Conservation (phyloP, 2,888 invertebrate genomes). For the Copidosoma aretas region DNA sequence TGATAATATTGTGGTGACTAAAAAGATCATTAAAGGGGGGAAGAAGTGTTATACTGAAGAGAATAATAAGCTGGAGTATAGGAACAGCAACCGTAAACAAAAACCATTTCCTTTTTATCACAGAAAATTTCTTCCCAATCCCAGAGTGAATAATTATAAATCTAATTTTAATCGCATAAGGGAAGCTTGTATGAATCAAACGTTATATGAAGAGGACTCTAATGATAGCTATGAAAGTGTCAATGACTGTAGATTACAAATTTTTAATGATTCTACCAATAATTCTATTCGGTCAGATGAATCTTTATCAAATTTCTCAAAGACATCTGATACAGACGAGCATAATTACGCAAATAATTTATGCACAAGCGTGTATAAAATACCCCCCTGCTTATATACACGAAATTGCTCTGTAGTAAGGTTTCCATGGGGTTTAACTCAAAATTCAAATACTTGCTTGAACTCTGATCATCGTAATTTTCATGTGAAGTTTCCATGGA, state of each 20-base stretch:
- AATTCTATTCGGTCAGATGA: constrained; percentile 30
- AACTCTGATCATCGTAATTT: neutral
- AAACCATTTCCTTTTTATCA: neutral
- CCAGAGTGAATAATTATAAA: neutral
- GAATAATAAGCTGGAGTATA: neutral
- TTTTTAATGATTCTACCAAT: constrained; percentile 20
- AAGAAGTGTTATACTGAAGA: constrained; percentile 3
- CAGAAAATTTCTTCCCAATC: neutral
- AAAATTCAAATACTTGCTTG: neutral
- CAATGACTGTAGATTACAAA: neutral
- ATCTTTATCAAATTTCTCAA: constrained; percentile 26
- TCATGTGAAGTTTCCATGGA: constrained; percentile 23
- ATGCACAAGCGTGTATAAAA: neutral
- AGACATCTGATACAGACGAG: constrained; percentile 28
- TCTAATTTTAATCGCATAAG: neutral
- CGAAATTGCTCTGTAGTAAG: constrained; percentile 28
- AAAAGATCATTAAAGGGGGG: constrained; percentile 20
- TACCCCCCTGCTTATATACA: constrained; percentile 11
- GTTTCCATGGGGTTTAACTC: constrained; percentile 24
- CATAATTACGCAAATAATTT: neutral
- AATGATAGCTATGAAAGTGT: constrained; percentile 7
- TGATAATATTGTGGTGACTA: constrained; percentile 41
- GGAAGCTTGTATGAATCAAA: neutral
- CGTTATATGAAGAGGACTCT: neutral
- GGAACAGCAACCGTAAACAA: constrained; percentile 13